phyloP scores from a whole-genome alignment of 2,113 vertebrate genomes.

The Sapayoa aenigma region DNA sequence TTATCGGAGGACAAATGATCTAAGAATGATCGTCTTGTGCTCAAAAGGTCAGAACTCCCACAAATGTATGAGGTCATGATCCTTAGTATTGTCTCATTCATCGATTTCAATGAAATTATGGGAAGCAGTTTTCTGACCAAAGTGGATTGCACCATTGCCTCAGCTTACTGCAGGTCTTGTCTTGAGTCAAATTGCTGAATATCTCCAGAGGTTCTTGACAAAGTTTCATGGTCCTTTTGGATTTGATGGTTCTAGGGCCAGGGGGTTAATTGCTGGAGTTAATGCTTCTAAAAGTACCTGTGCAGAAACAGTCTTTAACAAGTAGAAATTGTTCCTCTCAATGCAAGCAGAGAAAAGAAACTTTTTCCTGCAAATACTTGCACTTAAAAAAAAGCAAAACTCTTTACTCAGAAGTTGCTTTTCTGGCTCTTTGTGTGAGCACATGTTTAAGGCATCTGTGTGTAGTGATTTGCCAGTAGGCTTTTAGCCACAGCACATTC shows the following conservation, averaged over 20 bases:
- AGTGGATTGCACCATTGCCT: neutral
- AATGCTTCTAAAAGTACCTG: neutral
- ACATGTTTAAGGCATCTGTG: neutral
- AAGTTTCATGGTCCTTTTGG: neutral
- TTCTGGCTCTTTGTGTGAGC: neutral
- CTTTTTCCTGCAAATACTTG: neutral
- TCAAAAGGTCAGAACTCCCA: slow-evolving; percentile 10
- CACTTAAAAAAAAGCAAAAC: neutral
- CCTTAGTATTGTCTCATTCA: neutral
- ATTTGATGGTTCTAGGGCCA: rapidly evolving
- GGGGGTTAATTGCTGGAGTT: neutral
- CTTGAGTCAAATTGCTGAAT: neutral
- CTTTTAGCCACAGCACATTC: neutral
- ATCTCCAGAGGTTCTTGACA: neutral
- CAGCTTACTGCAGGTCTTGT: neutral
- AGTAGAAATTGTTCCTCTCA: neutral
- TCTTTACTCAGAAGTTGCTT: neutral
- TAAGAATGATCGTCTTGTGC: neutral
- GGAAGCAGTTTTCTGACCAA: neutral
- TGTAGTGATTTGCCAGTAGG: neutral
- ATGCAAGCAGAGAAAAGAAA: neutral
- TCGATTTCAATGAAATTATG: neutral
- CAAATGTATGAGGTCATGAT: neutral
- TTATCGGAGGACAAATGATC: neutral
- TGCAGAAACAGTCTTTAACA: neutral